Percentiles rank a stretch among this genome's conserved stretches.
These are phyloP conservation scores for Squalus acanthias DNA, from an alignment of 2,797 vertebrate genomes.

Conservation along the genomic window DNA sequence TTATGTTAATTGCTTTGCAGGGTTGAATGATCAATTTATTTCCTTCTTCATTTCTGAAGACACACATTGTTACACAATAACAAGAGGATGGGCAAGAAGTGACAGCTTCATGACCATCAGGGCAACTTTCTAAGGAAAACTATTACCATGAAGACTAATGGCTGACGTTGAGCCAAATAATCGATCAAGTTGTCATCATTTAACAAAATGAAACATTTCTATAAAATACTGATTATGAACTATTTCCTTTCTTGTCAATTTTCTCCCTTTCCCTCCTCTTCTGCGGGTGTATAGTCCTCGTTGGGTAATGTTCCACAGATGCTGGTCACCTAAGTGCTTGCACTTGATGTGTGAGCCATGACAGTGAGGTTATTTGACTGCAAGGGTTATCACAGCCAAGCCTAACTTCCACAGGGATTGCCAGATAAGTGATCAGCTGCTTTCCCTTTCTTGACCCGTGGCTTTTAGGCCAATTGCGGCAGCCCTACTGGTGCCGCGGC, in stretches of 20 bases:
- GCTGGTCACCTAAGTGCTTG: not conserved
- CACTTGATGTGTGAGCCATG: not conserved
- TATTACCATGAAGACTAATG: not conserved
- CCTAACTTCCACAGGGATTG: not conserved
- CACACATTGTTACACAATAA: not conserved
- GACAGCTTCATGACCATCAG: not conserved
- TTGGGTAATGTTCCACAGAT: not conserved
- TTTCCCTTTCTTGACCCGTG: not conserved
- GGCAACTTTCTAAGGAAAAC: not conserved
- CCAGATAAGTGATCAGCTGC: not conserved
- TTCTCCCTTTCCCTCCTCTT: not conserved
- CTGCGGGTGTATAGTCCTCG: not conserved
- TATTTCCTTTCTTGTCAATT: not conserved
- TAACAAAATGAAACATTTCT: not conserved
- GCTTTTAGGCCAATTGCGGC: no score
- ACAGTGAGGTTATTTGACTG: not conserved
- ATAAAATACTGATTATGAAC: not conserved
- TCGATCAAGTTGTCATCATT: not conserved
- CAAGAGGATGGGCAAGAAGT: not conserved
- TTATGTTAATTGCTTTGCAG: not conserved
- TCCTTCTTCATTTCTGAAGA: not conserved
- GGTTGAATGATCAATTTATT: not conserved
- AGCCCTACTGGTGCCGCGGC: not conserved
- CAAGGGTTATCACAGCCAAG: no score
- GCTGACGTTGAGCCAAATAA: not conserved